These are phyloP conservation scores for Oscheius sp. DNA, from an alignment of 2,888 invertebrate genomes.

Conservation along the genomic window DNA sequence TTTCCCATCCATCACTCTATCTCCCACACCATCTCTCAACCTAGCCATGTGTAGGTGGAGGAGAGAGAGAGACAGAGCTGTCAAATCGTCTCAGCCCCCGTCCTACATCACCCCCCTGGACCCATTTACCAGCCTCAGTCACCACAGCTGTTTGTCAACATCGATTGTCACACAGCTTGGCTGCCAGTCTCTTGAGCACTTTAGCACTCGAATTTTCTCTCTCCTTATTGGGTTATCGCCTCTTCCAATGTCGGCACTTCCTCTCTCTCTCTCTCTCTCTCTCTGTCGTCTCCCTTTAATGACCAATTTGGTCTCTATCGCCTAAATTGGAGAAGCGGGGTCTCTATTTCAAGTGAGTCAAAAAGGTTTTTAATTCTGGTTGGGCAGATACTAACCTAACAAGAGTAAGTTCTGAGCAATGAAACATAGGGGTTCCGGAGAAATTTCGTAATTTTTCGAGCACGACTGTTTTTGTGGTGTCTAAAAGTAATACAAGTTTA, in stretches of 20 bases:
- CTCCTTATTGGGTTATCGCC: no score
- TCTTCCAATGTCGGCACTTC: background rate
- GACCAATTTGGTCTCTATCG: conserved; percentile 1
- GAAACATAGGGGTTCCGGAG: no score
- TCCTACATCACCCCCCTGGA: background rate
- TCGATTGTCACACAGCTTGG: conserved; percentile 8
- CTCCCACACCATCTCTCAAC: no score
- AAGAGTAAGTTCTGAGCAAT: no score
- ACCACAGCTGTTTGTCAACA: background rate
- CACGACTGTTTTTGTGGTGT: no score
- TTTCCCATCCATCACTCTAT: conserved; percentile 11
- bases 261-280: conserved; percentile 3
- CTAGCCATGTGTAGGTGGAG: no score
- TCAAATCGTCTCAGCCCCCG: background rate
- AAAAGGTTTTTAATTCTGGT: no score
- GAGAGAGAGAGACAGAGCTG: background rate
- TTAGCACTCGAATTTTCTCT: no score
- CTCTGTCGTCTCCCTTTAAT: background rate
- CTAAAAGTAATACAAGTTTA: no score
- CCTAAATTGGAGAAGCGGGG: background rate
- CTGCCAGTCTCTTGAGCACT: background rate
- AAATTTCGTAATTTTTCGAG: no score
- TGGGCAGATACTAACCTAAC: no score
- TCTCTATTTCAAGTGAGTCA: no score
- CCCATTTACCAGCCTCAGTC: background rate